phyloP scores from a whole-genome alignment of 2,797 vertebrate species.

The Amphiprion clarkii region DNA sequence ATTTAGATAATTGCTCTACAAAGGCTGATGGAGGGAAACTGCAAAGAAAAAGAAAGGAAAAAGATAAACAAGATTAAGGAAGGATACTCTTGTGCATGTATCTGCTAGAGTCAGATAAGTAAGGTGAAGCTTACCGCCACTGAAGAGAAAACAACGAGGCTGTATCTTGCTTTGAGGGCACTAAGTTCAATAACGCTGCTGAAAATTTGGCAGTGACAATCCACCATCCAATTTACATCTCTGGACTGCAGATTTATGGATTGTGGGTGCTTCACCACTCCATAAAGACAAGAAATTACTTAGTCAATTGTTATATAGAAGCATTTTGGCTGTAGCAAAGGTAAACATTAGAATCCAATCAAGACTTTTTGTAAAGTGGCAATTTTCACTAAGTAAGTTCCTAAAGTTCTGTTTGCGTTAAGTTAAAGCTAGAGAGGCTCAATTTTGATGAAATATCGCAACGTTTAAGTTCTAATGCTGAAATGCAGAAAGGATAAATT shows the following conservation, averaged over 20 bases:
- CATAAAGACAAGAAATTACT: no score
- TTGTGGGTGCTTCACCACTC: no score
- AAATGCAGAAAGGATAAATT: background rate
- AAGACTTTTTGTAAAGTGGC: no score
- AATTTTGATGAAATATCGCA: background rate
- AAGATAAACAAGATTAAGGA: conserved; percentile 22
- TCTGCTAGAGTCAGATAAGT: background rate
- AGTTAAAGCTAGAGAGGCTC: no score
- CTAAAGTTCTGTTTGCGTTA: no score
- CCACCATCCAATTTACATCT: no score
- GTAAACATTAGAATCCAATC: no score
- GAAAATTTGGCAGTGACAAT: background rate
- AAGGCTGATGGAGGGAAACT: conserved; percentile 14
- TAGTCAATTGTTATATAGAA: no score
- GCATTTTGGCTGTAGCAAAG: no score
- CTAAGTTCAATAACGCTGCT: background rate
- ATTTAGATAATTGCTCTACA: conserved; percentile 38
- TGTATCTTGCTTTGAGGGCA: background rate
- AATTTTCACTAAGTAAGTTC: no score
- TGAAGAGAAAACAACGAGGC: background rate
- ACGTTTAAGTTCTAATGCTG: background rate
- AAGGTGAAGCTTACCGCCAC: background rate
- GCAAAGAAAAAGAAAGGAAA: conserved; percentile 17
- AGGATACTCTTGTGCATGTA: conserved; percentile 24
- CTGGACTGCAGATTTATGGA: no score